A percentile compares a stretch with the other conserved stretches of the same genome.
Evolutionary conservation across 1,140 invertebrate species (phyloP).

Genomic region (Pentalonia nigronervosa): DNA sequence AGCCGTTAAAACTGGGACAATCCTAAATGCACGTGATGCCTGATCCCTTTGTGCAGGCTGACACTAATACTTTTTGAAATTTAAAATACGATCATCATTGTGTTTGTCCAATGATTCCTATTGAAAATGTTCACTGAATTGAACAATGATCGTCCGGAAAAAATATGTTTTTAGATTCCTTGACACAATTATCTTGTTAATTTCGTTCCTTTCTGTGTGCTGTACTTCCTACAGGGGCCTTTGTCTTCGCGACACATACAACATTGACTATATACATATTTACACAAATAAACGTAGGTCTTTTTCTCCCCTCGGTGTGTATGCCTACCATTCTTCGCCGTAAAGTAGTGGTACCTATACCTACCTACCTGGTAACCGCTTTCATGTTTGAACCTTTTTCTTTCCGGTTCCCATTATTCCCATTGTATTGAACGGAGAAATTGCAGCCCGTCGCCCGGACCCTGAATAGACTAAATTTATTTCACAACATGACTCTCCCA

Average conservation of each 20-base stretch:
- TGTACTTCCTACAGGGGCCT: neutral
- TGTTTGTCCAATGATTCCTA: conserved; percentile 31
- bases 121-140: conserved; percentile 29
- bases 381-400: conserved; percentile 43
- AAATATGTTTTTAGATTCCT: conserved; percentile 37
- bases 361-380: conserved; percentile 13
- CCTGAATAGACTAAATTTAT: conserved; percentile 51
- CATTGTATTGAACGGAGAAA: conserved; percentile 10
- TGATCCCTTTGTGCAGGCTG: neutral
- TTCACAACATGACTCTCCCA: conserved; percentile 45
- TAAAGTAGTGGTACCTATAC: neutral
- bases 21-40: neutral
- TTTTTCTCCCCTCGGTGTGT: neutral
- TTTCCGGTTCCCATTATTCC: conserved; percentile 52
- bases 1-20: conserved; percentile 11
- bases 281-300: neutral
- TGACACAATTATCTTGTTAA: conserved; percentile 43
- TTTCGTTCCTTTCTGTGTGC: neutral
- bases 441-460: neutral
- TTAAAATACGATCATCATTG: conserved; percentile 27
- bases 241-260: conserved; percentile 48
- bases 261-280: neutral
- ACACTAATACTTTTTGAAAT: conserved; percentile 36
- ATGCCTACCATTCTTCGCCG: neutral
- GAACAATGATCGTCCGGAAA: neutral